Percentiles rank a stretch among this genome's conserved stretches.
These are phyloP conservation scores for Theodoxus fluviatilis DNA, from an alignment of 2,888 invertebrate species.

Conservation along the genomic window DNA sequence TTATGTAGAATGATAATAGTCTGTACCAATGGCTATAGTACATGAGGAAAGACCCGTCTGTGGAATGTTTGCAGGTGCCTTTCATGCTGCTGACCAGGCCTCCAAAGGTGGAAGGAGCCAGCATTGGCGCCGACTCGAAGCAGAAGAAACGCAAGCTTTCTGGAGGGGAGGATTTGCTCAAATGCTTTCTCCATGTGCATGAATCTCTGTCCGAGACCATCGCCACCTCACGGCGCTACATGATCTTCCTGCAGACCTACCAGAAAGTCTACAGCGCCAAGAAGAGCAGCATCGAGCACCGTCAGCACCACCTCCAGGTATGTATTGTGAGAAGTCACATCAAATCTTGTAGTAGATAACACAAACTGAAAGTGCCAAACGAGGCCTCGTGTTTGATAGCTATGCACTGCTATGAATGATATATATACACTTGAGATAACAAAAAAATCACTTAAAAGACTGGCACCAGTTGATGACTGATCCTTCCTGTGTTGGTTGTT, in stretches of 20 bases:
- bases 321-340: too few relatives aligned
- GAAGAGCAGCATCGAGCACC: constrained; percentile 71
- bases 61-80: constrained; percentile 60
- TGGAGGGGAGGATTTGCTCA: constrained; percentile 64
- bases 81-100: constrained; percentile 60
- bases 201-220: constrained; percentile 54
- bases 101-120: constrained; percentile 59
- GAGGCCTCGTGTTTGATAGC: too few relatives aligned
- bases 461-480: too few relatives aligned
- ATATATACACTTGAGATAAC: too few relatives aligned
- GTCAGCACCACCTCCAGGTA: constrained; percentile 75
- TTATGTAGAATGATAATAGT: too few relatives aligned
- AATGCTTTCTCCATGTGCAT: constrained; percentile 68
- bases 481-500: too few relatives aligned
- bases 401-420: too few relatives aligned
- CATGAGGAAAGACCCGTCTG: neutral
- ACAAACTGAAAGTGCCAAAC: too few relatives aligned
- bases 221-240: constrained; percentile 68
- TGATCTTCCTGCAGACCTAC: constrained; percentile 69
- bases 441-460: too few relatives aligned
- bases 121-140: constrained; percentile 51
- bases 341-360: too few relatives aligned
- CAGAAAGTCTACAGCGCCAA: constrained; percentile 72
- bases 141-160: constrained; percentile 54
- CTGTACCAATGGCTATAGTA: neutral